A percentile compares a stretch with the other conserved stretches of the same genome.
Evolutionary conservation across 2,113 vertebrate species (phyloP).

Genomic region (Pituophis catenifer): DNA sequence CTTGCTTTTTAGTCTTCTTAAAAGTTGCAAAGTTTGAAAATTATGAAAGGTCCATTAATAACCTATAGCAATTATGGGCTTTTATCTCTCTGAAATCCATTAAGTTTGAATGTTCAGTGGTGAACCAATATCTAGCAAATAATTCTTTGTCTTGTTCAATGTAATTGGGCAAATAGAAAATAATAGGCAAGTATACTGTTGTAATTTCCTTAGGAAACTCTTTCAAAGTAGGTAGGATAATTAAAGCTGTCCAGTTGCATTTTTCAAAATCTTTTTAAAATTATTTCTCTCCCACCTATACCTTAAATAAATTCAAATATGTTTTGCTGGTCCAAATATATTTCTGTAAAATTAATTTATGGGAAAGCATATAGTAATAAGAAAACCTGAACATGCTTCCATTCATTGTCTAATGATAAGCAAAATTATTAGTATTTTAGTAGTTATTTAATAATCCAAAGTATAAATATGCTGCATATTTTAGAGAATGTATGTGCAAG

Average conservation of each 20-base stretch:
- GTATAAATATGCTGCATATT: neutral
- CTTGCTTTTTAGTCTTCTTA: neutral
- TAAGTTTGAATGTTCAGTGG: neutral
- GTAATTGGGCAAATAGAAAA: constrained; percentile 7
- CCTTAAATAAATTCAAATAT: constrained; percentile 1
- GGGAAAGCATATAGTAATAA: neutral
- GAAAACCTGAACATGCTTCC: neutral
- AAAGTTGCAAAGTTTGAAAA: constrained; percentile 41
- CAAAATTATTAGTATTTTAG: neutral
- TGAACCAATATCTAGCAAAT: neutral
- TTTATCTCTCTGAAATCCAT: neutral
- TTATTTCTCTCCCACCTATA: constrained; percentile 7
- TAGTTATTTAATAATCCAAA: neutral
- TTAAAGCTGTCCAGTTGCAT: neutral
- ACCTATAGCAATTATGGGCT: constrained; percentile 37
- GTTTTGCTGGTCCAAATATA: neutral
- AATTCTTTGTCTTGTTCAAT: constrained; percentile 16
- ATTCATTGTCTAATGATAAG: neutral
- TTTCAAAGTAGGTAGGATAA: constrained; percentile 15
- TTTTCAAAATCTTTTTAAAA: neutral
- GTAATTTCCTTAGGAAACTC: neutral
- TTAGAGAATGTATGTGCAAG: neutral
- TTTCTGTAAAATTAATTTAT: neutral
- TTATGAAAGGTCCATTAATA: constrained; percentile 55
- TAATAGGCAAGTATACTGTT: constrained; percentile 12